Percentiles rank a stretch among this genome's conserved stretches.
These are phyloP conservation scores for Drosophila anomalata DNA, from an alignment of 2,888 invertebrate genomes.

Conservation along the genomic window DNA sequence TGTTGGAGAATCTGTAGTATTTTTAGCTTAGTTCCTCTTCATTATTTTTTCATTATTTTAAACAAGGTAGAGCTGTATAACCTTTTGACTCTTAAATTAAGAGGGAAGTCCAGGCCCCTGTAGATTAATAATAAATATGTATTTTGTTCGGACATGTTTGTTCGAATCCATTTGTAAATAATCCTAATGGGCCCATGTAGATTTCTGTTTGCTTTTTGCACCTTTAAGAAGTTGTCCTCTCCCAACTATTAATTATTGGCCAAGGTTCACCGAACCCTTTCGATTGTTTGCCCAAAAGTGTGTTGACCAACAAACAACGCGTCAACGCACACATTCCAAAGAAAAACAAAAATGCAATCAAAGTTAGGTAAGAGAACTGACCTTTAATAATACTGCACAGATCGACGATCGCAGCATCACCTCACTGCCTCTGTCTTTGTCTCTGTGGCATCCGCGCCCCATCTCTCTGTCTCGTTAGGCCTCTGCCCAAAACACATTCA, in stretches of 20 bases:
- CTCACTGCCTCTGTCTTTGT: conserved; percentile 17
- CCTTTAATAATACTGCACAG: conserved; percentile 77
- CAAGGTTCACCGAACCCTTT: conserved; percentile 17
- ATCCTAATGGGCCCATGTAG: conserved; percentile 1
- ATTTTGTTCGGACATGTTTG: background rate
- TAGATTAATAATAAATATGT: background rate
- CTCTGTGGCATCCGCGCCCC: conserved; percentile 6
- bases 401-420: conserved; percentile 47
- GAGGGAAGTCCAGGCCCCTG: background rate
- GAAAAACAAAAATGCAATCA: conserved; percentile 63
- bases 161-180: background rate
- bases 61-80: background rate
- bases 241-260: conserved; percentile 15
- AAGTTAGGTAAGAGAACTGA: conserved; percentile 78
- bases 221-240: conserved; percentile 10
- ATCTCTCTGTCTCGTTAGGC: background rate
- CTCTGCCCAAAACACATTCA: conserved; percentile 46
- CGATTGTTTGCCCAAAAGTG: conserved; percentile 26
- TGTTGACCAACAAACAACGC: conserved; percentile 55
- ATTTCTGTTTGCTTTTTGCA: conserved; percentile 23
- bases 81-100: background rate
- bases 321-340: conserved; percentile 24
- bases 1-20: conserved; percentile 1
- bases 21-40: background rate
- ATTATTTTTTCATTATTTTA: background rate